These are phyloP conservation scores for Onychorhynchus coronatus DNA, from an alignment of 2,113 vertebrate genomes.

Conservation along the genomic window DNA sequence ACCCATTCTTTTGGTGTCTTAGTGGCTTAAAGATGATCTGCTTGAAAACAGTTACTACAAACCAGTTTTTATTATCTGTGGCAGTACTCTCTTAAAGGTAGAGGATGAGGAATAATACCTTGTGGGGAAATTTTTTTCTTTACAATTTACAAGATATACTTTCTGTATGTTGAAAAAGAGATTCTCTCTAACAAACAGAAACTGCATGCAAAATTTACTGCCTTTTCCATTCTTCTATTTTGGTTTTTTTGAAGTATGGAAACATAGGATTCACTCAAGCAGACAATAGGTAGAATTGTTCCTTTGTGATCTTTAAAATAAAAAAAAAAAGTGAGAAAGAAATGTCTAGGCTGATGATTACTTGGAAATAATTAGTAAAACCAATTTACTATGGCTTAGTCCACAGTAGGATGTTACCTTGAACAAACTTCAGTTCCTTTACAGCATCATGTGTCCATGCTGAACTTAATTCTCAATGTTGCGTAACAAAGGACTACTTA, in stretches of 20 bases:
- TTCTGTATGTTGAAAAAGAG: not conserved
- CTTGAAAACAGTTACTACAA: not conserved
- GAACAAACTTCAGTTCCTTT: not conserved
- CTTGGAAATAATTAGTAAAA: conserved; percentile 18
- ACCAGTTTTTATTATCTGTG: not conserved
- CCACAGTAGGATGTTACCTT: not conserved
- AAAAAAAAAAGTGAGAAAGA: not conserved
- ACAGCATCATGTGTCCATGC: not conserved
- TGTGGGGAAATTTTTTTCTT: not conserved
- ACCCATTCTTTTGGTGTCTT: not conserved
- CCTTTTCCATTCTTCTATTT: not conserved
- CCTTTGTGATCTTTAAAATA: not conserved
- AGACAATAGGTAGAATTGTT: not conserved
- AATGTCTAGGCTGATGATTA: not conserved
- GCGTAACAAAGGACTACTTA: not conserved
- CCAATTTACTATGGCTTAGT: not conserved
- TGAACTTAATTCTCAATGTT: not conserved
- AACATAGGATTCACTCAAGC: not conserved
- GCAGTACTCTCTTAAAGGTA: not conserved
- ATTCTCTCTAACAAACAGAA: not conserved
- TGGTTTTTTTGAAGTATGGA: not conserved
- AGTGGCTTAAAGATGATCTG: not conserved
- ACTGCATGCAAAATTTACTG: not conserved
- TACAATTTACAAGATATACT: not conserved
- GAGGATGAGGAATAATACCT: not conserved